phyloP scores from a whole-genome alignment of 2,888 invertebrate genomes.

The Mythimna ferrago region DNA sequence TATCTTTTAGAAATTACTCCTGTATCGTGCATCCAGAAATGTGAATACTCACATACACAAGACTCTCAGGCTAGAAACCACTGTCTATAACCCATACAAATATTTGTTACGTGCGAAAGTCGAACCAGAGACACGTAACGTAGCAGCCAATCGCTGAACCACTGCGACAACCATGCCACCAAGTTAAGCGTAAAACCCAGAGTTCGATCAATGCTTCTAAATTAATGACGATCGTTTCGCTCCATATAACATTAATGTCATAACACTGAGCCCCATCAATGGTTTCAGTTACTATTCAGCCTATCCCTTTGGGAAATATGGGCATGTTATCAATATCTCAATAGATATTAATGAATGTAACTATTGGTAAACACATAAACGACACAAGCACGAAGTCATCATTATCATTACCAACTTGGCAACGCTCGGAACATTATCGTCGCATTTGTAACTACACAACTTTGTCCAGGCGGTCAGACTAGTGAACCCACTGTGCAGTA shows the following conservation, averaged over 20 bases:
- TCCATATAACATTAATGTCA: neutral
- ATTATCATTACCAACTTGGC: slow-evolving; percentile 22
- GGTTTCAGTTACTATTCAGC: neutral
- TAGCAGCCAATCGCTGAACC: too few species aligned
- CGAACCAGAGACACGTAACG: too few species aligned
- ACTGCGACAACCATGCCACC: too few species aligned
- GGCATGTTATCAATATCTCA: neutral
- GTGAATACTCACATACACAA: too few species aligned
- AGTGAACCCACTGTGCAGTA: slow-evolving; percentile 8
- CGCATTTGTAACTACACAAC: slow-evolving; percentile 15
- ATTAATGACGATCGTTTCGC: too few species aligned
- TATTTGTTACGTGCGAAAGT: too few species aligned
- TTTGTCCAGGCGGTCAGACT: slow-evolving; percentile 27
- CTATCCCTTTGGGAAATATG: neutral
- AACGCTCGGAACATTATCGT: slow-evolving; percentile 13
- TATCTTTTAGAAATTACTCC: too few species aligned
- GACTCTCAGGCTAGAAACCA: too few species aligned
- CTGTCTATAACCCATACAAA: too few species aligned
- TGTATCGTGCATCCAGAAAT: too few species aligned
- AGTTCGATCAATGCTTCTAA: neutral
- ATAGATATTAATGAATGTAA: slow-evolving; percentile 8
- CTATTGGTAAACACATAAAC: slow-evolving; percentile 4
- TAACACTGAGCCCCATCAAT: neutral
- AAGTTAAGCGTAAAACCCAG: neutral
- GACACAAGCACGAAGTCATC: neutral